phyloP scores from a whole-genome alignment of 2,888 invertebrate species.

The Creontiades dilutus region DNA sequence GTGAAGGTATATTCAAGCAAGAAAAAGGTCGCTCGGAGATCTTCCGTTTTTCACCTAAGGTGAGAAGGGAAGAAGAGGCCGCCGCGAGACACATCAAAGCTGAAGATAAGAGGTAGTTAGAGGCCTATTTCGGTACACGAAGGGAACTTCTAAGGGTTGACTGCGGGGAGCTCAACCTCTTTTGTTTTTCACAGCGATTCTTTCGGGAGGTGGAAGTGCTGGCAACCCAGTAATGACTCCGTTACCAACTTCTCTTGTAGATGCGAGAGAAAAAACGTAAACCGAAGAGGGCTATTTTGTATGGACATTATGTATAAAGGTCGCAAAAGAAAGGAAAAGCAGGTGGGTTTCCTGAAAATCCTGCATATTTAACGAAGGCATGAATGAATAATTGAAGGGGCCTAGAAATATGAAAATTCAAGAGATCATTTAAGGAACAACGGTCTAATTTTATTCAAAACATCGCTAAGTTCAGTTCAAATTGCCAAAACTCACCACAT shows the following conservation, averaged over 20 bases:
- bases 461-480: no score
- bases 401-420: no score
- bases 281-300: not conserved
- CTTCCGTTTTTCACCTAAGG: not conserved
- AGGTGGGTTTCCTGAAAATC: not conserved
- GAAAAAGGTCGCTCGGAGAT: not conserved
- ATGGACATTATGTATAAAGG: no score
- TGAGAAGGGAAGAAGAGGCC: not conserved
- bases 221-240: not conserved
- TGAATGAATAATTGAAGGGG: no score
- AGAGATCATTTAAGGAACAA: no score
- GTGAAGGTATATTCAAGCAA: not conserved
- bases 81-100: slow-evolving; percentile 28
- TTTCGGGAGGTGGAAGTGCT: not conserved
- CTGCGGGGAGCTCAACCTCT: not conserved
- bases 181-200: not conserved
- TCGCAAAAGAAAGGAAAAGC: no score
- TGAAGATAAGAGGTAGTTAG: slow-evolving; percentile 20
- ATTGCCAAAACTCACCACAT: no score
- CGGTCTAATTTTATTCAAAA: no score
- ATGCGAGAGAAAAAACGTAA: not conserved
- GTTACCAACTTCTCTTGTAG: slow-evolving; percentile 5
- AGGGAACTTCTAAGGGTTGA: not conserved
- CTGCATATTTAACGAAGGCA: not conserved
- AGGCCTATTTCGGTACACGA: not conserved